phyloP scores from a whole-genome alignment of 2,113 vertebrate species.

The Plecotus auritus region DNA sequence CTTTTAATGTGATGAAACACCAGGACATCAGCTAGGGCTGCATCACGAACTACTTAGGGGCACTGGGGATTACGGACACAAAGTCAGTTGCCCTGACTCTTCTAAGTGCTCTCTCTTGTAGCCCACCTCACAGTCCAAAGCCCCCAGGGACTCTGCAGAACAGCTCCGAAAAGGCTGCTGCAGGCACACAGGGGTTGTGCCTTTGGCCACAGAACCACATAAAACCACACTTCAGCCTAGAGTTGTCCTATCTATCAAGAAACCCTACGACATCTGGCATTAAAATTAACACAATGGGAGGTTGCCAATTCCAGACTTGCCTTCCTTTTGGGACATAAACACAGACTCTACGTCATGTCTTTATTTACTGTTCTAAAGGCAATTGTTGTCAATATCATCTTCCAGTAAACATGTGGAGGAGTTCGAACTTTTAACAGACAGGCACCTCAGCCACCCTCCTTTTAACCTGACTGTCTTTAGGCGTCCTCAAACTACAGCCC shows the following conservation, averaged over 20 bases:
- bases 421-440: neutral
- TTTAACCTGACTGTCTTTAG: constrained; percentile 11
- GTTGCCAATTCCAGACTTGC: neutral
- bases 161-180: neutral
- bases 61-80: constrained; percentile 21
- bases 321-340: neutral
- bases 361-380: neutral
- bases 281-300: neutral
- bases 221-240: constrained; percentile 44
- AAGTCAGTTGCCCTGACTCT: neutral
- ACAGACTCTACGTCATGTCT: neutral
- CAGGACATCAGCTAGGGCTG: constrained; percentile 37
- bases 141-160: neutral
- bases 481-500: no score
- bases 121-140: neutral
- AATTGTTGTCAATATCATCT: neutral
- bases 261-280: neutral
- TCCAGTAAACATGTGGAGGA: neutral
- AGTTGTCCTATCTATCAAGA: neutral
- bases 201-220: neutral
- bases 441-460: neutral
- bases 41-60: constrained; percentile 39
- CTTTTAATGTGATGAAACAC: constrained; percentile 76
- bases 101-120: neutral
- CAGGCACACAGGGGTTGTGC: neutral